phyloP scores from a whole-genome alignment of 2,888 invertebrate genomes.

The Lycophotia porphyrea region DNA sequence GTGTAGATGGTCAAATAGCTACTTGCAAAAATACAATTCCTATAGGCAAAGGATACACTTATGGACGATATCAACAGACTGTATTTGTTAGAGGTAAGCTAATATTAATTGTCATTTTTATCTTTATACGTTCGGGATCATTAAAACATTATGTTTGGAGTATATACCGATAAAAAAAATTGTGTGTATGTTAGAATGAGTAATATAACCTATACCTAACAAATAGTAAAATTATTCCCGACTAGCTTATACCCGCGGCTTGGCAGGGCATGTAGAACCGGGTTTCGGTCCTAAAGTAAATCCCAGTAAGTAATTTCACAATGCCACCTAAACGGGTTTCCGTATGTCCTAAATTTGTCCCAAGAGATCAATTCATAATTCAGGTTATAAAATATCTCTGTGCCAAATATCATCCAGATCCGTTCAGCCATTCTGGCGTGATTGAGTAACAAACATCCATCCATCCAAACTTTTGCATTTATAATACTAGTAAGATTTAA shows the following conservation, averaged over 20 bases:
- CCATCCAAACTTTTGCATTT: background rate
- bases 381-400: background rate
- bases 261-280: too few relatives aligned
- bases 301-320: too few relatives aligned
- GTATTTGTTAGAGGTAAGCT: constrained; percentile 92
- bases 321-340: too few relatives aligned
- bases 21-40: constrained; percentile 90
- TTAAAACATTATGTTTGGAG: constrained; percentile 5
- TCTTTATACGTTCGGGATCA: background rate
- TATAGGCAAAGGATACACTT: constrained; percentile 92
- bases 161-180: background rate
- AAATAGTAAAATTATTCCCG: background rate
- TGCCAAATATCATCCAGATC: background rate
- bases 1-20: constrained; percentile 68
- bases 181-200: background rate
- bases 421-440: background rate
- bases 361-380: too few relatives aligned
- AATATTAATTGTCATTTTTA: constrained; percentile 5
- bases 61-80: constrained; percentile 93
- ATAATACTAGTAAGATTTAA: too few relatives aligned
- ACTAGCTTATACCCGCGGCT: background rate
- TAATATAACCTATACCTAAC: background rate
- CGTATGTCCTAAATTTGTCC: too few relatives aligned
- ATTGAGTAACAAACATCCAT: background rate
- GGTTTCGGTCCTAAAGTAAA: too few relatives aligned